Evolutionary conservation across 2,797 vertebrate genomes (phyloP), one percentile per base, ranked within the genome.

Genomic region (Arctocebus calabarensis): DNA sequence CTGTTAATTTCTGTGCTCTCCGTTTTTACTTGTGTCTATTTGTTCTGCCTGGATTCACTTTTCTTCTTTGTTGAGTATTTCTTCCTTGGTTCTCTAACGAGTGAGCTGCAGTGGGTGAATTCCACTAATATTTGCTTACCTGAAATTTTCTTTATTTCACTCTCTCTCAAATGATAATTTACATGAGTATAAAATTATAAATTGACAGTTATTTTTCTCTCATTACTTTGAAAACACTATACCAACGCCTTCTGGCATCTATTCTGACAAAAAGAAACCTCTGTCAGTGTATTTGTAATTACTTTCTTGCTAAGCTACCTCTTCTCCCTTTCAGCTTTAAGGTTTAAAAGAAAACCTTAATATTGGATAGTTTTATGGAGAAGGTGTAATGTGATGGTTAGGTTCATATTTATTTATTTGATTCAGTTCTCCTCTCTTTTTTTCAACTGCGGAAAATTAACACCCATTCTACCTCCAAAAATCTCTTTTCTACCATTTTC

Each of bases 321-420:
- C 17, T 84, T 93, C 45, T 87, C n/a, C 93, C 19, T 91, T 48
- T 88, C 77, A 90, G 5, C 16, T 84, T 87, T 73, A 74, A 84
- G 20, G 25, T 1, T 6, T 74, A 3, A 62, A 29, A 62, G 17
- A n/a, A 66, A n/a, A 3, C 29, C 2, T 59, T 29, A 19, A 64
- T 64, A 8, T 68, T 61, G 34, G 57, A 70, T 4, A 57, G 48
- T 61, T 83, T 71, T 79, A 25, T 19, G 37, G 0, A 34, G 20
- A 85, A 68, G 12, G 19, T 43, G n/a, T 91, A 12, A 32, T 78
- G 34, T 78, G 75, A 29, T 14, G 23, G 55, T 78, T 82, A 73
- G 9, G 13, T 93, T 78, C 88, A 43, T 66, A 79, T 87, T 64
- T 32, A 52, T 66, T 91, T 66, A 13, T n/a, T 22, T 25, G 19